Evolutionary conservation across 2,113 vertebrate species (phyloP).

Genomic region (Eolophus roseicapilla): DNA sequence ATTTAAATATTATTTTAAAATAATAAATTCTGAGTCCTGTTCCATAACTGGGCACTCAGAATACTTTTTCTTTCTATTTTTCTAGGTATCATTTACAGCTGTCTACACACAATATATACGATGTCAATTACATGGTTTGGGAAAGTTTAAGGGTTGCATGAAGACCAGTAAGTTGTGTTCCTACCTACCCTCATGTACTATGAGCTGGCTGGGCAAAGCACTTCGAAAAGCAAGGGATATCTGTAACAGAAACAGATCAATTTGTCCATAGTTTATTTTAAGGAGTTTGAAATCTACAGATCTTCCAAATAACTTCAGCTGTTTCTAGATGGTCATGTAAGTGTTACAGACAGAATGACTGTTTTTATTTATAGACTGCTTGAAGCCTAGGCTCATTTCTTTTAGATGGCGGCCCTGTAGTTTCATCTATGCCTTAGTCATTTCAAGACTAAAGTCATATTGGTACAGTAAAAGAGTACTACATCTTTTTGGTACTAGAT

Average conservation of each 20-base stretch:
- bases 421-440: not conserved
- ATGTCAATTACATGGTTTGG: not conserved
- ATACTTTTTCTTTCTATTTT: not conserved
- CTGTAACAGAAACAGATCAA: not conserved
- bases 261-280: not conserved
- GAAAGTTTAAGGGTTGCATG: not conserved
- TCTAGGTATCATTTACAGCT: not conserved
- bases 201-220: not conserved
- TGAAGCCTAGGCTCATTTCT: not conserved
- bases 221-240: not conserved
- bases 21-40: not conserved
- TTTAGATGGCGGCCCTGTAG: not conserved
- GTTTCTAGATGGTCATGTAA: not conserved
- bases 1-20: not conserved
- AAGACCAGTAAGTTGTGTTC: not conserved
- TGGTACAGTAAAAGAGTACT: not conserved
- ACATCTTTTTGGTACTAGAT: not conserved
- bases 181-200: not conserved
- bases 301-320: not conserved
- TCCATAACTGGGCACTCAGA: not conserved
- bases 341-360: not conserved
- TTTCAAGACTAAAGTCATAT: not conserved
- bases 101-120: not conserved
- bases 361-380: not conserved
- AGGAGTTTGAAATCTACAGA: not conserved